Evolutionary conservation across 2,797 vertebrate species (phyloP), one percentile per base, ranked within the genome.

Genomic region (Momotus momota): DNA sequence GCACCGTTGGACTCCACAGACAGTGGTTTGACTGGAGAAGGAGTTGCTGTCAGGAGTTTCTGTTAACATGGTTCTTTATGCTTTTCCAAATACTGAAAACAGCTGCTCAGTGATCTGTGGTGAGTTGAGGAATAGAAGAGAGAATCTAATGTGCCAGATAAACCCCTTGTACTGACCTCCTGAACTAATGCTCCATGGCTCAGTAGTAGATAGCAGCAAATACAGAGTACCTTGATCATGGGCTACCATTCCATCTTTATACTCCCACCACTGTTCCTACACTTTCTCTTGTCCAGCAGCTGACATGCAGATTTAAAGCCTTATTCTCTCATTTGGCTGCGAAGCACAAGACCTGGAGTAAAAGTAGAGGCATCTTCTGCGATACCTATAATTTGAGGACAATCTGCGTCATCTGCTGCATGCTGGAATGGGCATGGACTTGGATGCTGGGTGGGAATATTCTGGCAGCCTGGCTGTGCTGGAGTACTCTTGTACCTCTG

Each of bases 211-310:
- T 26, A 48, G 35, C 29, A 43, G 14, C 52, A 88, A 85, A 55
- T 33, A 31, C 3, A 20, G 58, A 58, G 2, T 26, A 16, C 45
- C 75, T 65, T 69, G 10, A 31, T 13, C 12, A 2, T 11, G 60
- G 29, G 17, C 27, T 31, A 54, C 51, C 51, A 54, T 33, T 45
- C 73, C 7, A 6, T 48, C 38, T 85, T 70, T 16, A 25, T 7
- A 3, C 14, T 33, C 29, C 29, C 14, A 33, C 22, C 35, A 86
- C 27, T 55, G 16, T 3, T 78, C 3, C 2, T 23, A 2, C 0
- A 2, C 10, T 58, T 60, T 21, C 11, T 51, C 41, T 33, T 51
- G 15, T 57, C 43, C 48, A 52, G 70, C 26, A 64, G 31, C 14
- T 31, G 6, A 86, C 88, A 48, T 54, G 26, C 16, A 49, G 43